A percentile compares a stretch with the other conserved stretches of the same genome.
phyloP scores from a whole-genome alignment of 2,888 invertebrate genomes.

The Caenorhabditis sp. region DNA sequence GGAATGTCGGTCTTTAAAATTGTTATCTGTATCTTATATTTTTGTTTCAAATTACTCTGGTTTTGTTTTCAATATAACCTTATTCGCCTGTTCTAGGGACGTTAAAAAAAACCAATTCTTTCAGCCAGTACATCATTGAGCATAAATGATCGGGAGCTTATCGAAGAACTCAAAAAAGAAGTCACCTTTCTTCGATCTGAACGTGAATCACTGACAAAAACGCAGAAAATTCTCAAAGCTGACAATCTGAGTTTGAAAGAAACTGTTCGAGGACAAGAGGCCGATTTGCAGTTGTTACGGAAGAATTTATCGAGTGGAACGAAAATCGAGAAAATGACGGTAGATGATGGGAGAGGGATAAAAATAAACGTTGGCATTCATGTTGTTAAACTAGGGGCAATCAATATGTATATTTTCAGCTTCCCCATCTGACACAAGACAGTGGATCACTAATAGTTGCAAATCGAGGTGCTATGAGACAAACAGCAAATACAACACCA shows the following conservation, averaged over 20 bases:
- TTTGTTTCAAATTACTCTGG: background rate
- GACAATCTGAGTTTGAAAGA: constrained; percentile 45
- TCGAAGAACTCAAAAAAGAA: constrained; percentile 49
- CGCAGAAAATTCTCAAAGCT: constrained; percentile 40
- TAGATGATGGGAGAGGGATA: no score
- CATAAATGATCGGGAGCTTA: constrained; percentile 27
- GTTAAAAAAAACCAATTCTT: no score
- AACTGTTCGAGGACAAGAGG: constrained; percentile 46
- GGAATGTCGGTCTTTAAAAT: no score
- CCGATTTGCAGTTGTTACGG: constrained; percentile 41
- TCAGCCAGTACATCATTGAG: background rate
- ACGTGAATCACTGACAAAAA: constrained; percentile 35
- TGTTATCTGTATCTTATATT: no score
- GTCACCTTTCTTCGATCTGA: constrained; percentile 42
- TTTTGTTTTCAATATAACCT: no score
- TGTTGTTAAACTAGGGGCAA: no score
- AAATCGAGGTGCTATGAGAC: constrained; percentile 38
- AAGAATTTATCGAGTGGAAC: constrained; percentile 22
- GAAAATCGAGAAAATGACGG: constrained; percentile 3
- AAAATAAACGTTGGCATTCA: no score
- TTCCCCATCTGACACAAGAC: constrained; percentile 38
- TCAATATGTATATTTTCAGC: constrained; percentile 11
- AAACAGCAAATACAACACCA: constrained; percentile 6
- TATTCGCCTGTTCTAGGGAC: no score
- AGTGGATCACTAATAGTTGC: constrained; percentile 36